Percentiles rank a stretch among this genome's conserved stretches.
phyloP scores from a whole-genome alignment of 2,797 vertebrate genomes.

The Etheostoma perlongum region DNA sequence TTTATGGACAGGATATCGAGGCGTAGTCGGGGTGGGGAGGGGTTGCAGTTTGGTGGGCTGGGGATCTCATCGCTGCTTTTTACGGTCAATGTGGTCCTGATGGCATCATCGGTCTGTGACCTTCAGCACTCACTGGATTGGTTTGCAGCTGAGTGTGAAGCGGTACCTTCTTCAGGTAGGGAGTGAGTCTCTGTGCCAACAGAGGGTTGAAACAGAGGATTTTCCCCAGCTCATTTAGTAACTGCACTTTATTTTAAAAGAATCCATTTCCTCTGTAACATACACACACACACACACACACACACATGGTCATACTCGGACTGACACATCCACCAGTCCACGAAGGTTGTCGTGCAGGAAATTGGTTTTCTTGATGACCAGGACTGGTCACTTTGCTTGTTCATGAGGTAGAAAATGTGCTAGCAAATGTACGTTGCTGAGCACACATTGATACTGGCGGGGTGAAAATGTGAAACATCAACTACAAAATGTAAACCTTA shows the following conservation, averaged over 20 bases:
- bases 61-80: no score
- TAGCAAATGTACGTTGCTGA: no score
- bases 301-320: neutral
- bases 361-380: conserved; percentile 13
- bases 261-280: conserved; percentile 17
- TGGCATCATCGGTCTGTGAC: no score
- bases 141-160: no score
- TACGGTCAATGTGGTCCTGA: no score
- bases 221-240: conserved; percentile 11
- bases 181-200: neutral
- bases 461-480: neutral
- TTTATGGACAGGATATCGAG: no score
- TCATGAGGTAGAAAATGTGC: conserved; percentile 29
- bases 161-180: no score
- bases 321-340: neutral
- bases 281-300: neutral
- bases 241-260: conserved; percentile 21
- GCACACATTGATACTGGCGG: no score
- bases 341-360: conserved; percentile 5
- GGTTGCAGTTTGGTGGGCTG: no score
- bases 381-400: conserved; percentile 10
- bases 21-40: no score
- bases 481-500: neutral
- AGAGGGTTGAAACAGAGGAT: conserved; percentile 13
- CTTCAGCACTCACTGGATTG: no score